Evolutionary conservation across 2,888 invertebrate species (phyloP).

Genomic region (Megalurothrips usitatus): DNA sequence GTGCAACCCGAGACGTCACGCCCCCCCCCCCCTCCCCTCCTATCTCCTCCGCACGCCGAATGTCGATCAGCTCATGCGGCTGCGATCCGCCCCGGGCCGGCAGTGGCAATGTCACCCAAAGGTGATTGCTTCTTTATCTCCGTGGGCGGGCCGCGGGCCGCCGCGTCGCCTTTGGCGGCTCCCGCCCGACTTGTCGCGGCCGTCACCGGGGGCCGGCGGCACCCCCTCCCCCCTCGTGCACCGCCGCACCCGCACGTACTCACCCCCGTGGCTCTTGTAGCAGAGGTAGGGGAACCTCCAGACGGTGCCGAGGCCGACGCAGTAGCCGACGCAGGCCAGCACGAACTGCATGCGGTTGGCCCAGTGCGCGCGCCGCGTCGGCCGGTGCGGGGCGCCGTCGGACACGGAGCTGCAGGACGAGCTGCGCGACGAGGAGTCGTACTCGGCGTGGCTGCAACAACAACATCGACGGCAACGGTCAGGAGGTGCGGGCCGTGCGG

Average conservation of each 20-base stretch:
- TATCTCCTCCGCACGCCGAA: too few relatives aligned
- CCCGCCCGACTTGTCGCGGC: too few relatives aligned
- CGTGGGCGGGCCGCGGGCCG: too few relatives aligned
- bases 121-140: too few relatives aligned
- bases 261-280: constrained; percentile 75
- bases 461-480: background rate
- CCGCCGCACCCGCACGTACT: constrained; percentile 35
- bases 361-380: constrained; percentile 64
- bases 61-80: too few relatives aligned
- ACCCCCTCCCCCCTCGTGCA: background rate
- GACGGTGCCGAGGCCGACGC: constrained; percentile 82
- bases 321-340: constrained; percentile 82
- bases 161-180: too few relatives aligned
- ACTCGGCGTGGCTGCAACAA: constrained; percentile 25
- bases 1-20: too few relatives aligned
- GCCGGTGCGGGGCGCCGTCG: background rate
- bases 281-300: constrained; percentile 92
- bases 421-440: constrained; percentile 9
- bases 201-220: too few relatives aligned
- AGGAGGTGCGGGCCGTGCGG: too few relatives aligned
- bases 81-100: too few relatives aligned
- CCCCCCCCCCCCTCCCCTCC: too few relatives aligned
- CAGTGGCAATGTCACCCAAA: too few relatives aligned
- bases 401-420: constrained; percentile 19
- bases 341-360: constrained; percentile 85